Evolutionary conservation across 2,888 invertebrate species (phyloP).

Genomic region (Labia minor): DNA sequence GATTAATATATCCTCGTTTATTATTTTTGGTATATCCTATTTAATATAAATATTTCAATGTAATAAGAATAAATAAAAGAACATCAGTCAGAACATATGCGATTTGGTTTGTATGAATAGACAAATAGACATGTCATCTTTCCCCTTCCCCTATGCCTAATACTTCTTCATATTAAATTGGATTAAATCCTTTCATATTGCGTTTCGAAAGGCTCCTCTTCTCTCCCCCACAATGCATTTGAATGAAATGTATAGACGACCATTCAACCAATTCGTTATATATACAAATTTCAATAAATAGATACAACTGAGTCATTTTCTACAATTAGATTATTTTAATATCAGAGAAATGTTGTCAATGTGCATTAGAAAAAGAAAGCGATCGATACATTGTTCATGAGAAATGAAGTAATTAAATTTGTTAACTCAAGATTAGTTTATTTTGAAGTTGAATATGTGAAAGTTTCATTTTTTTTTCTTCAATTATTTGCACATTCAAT

Average conservation of each 20-base stretch:
- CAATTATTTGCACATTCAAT: too few relatives aligned
- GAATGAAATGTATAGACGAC: background rate
- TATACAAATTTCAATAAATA: conserved; percentile 8
- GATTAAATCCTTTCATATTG: conserved; percentile 1
- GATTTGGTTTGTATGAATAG: background rate
- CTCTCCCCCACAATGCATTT: background rate
- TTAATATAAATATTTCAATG: too few relatives aligned
- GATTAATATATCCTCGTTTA: too few relatives aligned
- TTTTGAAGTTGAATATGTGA: too few relatives aligned
- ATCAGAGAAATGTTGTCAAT: background rate
- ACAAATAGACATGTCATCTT: conserved; percentile 1
- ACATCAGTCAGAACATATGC: background rate
- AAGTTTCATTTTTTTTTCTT: too few relatives aligned
- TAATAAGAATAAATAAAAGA: too few relatives aligned
- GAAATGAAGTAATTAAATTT: too few relatives aligned
- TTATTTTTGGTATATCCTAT: too few relatives aligned
- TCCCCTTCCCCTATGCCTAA: background rate
- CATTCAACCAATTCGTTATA: background rate
- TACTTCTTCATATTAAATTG: background rate
- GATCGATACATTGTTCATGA: too few relatives aligned
- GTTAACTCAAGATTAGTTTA: too few relatives aligned
- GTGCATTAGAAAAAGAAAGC: too few relatives aligned
- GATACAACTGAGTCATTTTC: conserved; percentile 8
- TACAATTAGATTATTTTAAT: background rate
- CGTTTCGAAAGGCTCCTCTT: background rate